Evolutionary conservation across 2,888 invertebrate species (phyloP), one percentile per base, ranked within the genome.

Genomic region (Aquatica leii): DNA sequence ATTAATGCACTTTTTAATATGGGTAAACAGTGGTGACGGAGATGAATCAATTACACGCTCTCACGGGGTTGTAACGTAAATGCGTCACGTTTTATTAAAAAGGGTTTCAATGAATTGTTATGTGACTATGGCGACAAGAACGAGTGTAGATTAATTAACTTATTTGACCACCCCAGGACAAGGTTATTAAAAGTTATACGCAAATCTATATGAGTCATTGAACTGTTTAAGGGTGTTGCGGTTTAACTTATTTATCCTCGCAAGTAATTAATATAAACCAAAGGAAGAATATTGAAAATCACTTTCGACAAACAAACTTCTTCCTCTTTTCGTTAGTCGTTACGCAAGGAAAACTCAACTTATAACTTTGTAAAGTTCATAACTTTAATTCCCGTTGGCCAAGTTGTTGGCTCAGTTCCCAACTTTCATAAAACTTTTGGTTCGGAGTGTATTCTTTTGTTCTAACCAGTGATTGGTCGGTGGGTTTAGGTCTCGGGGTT

Each of bases 391-490:
- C 67, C 60, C 62, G 63, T 54, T 51, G 59, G 58, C 55, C 52
- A 65, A 62, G 64, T 67, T 60, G 54, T 34, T 61, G 62, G 60
- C 60, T 51, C 52, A 66, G 66, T 65, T 66, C 52, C 60, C 53
- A 68, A 66, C 62, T 66, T 66, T 68, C 46, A 41, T 54, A 49
- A 52, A 69, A 70, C 71, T 74, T 65, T 65, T 62, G 59, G 50
- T 55, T 58, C 53, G 61, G 69, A 69, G 64, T 70, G 67, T 41
- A 80, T 80, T 80, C 82, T 80, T 80, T 82, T 82, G 82, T 82
- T 82, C 82, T 81, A 81, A 76, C 69, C 78, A 78, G 77, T 79
- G 82, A 82, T 82, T 82, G 82, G 82, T 80, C 80, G 79, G 75
- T 76, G 77, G 75, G 78, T 77, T 77, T 71, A 76, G 77, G 78